Evolutionary conservation across 2,113 vertebrate genomes (phyloP), one percentile per base, ranked within the genome.

Genomic region (Protomyctophum bolini): DNA sequence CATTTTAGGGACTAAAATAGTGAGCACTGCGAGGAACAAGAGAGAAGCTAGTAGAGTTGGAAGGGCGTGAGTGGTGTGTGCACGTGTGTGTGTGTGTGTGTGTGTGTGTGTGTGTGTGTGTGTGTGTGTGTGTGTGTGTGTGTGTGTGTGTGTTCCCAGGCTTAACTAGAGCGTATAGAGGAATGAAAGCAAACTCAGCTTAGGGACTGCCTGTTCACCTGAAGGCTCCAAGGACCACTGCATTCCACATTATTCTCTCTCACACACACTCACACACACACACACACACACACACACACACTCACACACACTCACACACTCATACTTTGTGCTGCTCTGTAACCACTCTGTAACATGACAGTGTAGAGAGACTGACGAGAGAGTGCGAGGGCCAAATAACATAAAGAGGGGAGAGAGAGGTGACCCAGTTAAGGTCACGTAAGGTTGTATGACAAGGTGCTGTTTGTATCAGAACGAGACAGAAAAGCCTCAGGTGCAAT

Each of bases 301-400:
- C 47, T 48, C 21, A 21, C 21, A 21, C 1, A 21, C 21, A 21
- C 76, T 71, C 60, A 72, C 46, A 76, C 67, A 51, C n/a, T n/a
- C n/a, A n/a, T n/a, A n/a, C n/a, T n/a, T n/a, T n/a, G 55, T 72
- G 64, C 50, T 70, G 67, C 69, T 64, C 41, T 80, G 87, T 87
- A 87, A 90, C 86, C 75, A 21, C 21, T 21, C 83, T 86, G 87
- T 87, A 86, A 89, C 80, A 77, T 47, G 74, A 84, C 68, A 86
- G 68, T 75, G 10, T 9, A 50, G 61, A 41, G 58, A 6, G 28
- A 4, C 45, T 45, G 57, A 33, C 33, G 58, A 61, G 55, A 48
- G 60, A 14, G 21, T 2, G 21, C 2, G 11, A 4, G 41, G 15
- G 46, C 0, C n/a, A 48, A 21, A 29, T 21, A 58, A 41, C 33